These are phyloP conservation scores for Synergus laeviventris DNA, from an alignment of 2,888 invertebrate species.

Conservation along the genomic window DNA sequence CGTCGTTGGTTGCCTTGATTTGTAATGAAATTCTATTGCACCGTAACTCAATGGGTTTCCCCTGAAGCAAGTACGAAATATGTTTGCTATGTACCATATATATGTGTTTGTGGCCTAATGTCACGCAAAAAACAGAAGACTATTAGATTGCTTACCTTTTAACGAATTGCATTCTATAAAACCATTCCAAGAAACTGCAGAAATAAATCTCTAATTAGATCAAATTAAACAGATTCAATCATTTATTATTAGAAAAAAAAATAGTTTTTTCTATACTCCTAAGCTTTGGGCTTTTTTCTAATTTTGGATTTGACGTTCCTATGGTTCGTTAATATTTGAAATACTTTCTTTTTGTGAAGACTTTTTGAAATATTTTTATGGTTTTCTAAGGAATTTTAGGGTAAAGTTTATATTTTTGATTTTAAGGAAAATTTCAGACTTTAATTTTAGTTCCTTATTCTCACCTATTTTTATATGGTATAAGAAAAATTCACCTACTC, in stretches of 20 bases:
- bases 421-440: no score
- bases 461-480: no score
- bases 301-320: neutral
- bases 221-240: neutral
- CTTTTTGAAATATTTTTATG: no score
- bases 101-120: neutral
- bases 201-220: neutral
- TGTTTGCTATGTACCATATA: neutral
- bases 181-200: no score
- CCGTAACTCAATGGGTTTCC: conserved; percentile 36
- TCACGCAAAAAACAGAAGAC: conserved; percentile 14
- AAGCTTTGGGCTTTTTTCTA: neutral
- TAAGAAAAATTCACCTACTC: no score
- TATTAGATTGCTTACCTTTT: neutral
- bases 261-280: neutral
- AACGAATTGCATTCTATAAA: conserved; percentile 8
- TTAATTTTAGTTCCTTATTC: no score
- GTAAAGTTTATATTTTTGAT: no score
- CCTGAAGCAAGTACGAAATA: neutral
- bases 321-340: neutral
- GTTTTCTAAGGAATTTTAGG: no score
- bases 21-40: conserved; percentile 57
- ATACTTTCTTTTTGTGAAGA: no score
- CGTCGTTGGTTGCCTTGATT: conserved; percentile 47
- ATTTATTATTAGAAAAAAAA: neutral